Conservation (phyloP, 1,140 invertebrate genomes). For the Drosophila santomea region DNA sequence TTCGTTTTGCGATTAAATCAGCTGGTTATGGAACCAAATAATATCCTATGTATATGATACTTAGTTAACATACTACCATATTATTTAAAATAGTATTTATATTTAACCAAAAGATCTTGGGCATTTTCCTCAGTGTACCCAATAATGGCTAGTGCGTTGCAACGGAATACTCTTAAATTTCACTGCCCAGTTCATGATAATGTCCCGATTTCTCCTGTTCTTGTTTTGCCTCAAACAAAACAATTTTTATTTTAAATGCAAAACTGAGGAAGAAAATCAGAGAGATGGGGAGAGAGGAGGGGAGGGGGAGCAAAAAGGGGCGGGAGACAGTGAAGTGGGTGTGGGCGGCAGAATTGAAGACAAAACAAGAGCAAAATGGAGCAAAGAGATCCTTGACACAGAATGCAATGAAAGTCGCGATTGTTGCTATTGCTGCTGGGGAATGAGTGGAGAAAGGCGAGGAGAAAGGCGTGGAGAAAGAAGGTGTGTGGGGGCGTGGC, state of each 20-base stretch:
- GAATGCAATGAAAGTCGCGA: slow-evolving; percentile 38
- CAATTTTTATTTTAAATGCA: slow-evolving; percentile 63
- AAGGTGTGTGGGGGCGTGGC: background rate
- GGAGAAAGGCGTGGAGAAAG: background rate
- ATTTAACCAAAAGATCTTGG: too few relatives aligned
- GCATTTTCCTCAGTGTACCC: background rate
- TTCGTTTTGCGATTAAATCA: too few relatives aligned
- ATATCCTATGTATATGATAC: background rate
- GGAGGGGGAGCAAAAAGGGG: background rate
- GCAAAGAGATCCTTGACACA: slow-evolving; percentile 58
- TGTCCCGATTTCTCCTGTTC: slow-evolving; percentile 1
- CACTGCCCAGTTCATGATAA: slow-evolving; percentile 33
- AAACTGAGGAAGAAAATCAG: slow-evolving; percentile 33
- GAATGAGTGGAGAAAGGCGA: slow-evolving; percentile 5
- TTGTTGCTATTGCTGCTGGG: slow-evolving; percentile 14
- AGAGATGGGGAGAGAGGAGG: background rate
- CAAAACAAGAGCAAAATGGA: slow-evolving; percentile 21
- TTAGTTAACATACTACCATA: too few relatives aligned
- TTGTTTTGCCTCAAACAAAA: slow-evolving; percentile 27
- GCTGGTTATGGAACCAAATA: too few relatives aligned
- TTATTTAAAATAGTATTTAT: background rate
- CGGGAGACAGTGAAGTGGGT: background rate
- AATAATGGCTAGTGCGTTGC: slow-evolving; percentile 27
- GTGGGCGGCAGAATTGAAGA: slow-evolving; percentile 11
- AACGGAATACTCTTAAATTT: slow-evolving; percentile 53